Conservation (phyloP, 2,113 vertebrate species). For the Chinchilla lanigera region DNA sequence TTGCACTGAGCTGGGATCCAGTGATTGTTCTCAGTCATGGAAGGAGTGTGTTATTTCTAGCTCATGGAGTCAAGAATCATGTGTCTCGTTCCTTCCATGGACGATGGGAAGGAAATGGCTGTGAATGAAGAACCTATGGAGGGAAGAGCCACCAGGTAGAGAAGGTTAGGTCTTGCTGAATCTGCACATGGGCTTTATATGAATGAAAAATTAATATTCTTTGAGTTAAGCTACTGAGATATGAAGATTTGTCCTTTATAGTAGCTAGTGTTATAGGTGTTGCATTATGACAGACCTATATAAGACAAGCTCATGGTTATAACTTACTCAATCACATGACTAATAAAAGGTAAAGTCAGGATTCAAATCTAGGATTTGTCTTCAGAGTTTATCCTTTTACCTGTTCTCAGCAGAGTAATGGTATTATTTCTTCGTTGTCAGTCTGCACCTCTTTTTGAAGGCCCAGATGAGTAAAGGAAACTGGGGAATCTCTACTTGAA, state of each 20-base stretch:
- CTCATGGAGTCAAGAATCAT: neutral
- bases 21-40: neutral
- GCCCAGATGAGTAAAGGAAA: neutral
- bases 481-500: neutral
- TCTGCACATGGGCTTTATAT: neutral
- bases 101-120: neutral
- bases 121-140: neutral
- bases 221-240: neutral
- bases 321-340: neutral
- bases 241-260: neutral
- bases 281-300: neutral
- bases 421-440: neutral
- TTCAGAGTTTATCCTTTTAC: neutral
- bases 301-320: neutral
- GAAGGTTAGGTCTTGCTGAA: neutral
- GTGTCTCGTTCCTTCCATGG: neutral
- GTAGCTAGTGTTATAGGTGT: neutral
- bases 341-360: neutral
- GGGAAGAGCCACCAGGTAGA: neutral
- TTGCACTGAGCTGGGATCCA: neutral
- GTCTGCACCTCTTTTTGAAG: neutral
- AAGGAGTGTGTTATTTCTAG: neutral
- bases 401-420: neutral
- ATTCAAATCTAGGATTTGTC: neutral
- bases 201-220: neutral